Percentiles rank a stretch among this genome's conserved stretches.
Conservation (phyloP, 2,113 vertebrate genomes). For the Perognathus longimembris region DNA sequence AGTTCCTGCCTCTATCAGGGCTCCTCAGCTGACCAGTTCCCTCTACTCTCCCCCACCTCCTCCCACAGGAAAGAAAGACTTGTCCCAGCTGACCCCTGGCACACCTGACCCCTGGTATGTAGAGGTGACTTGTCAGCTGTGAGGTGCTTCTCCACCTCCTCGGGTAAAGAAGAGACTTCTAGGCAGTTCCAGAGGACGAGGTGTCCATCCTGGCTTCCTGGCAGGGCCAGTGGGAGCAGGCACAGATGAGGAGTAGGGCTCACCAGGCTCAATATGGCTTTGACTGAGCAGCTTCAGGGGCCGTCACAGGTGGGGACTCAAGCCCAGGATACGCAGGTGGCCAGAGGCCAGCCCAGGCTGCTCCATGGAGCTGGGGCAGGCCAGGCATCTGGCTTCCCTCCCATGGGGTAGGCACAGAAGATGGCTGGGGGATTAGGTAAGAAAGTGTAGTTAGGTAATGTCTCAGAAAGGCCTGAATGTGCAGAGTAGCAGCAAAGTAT, state of each 20-base stretch:
- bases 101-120: neutral
- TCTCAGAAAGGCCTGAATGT: constrained; percentile 41
- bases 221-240: neutral
- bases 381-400: neutral
- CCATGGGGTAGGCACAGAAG: neutral
- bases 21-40: neutral
- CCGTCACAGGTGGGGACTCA: constrained; percentile 24
- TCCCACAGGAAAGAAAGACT: neutral
- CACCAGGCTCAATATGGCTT: neutral
- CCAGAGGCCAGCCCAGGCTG: neutral
- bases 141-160: neutral
- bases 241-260: neutral
- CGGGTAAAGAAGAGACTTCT: neutral
- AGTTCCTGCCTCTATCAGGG: neutral
- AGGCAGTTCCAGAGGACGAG: neutral
- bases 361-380: neutral
- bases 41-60: neutral
- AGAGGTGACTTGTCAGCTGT: neutral
- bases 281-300: neutral
- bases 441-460: constrained; percentile 73
- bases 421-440: constrained; percentile 68
- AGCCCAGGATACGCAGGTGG: constrained; percentile 30
- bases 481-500: constrained; percentile 5
- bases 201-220: neutral
- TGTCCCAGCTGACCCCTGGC: neutral